These are phyloP conservation scores for Tupaia chinensis DNA, from an alignment of 2,113 vertebrate species.

Conservation along the genomic window DNA sequence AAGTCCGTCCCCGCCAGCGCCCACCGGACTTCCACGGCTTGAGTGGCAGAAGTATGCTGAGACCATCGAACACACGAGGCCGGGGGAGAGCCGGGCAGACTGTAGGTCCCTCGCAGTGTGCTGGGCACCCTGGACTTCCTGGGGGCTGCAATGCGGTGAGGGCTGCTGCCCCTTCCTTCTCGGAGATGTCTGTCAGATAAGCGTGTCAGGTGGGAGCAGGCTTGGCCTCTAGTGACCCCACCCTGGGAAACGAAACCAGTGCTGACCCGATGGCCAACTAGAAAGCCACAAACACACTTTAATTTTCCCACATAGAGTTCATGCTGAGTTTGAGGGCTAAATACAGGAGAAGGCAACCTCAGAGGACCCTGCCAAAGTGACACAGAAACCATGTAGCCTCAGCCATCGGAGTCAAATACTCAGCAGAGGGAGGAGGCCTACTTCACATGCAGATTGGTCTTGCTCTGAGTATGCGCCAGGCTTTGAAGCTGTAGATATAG, in stretches of 20 bases:
- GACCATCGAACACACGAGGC: too few relatives aligned
- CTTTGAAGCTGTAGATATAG: too few relatives aligned
- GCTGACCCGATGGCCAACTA: too few relatives aligned
- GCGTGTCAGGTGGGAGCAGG: neutral
- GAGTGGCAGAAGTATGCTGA: accelerated
- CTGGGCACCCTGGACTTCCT: too few relatives aligned
- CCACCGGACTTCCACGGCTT: neutral
- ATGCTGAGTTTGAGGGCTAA: too few relatives aligned
- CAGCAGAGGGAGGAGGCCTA: neutral
- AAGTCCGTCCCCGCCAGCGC: neutral
- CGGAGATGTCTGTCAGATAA: neutral
- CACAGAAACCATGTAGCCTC: neutral
- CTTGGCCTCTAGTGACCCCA: neutral
- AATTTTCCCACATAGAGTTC: too few relatives aligned
- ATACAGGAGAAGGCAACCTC: too few relatives aligned
- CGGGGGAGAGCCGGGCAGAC: too few relatives aligned
- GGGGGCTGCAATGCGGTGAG: too few relatives aligned
- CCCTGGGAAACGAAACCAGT: too few relatives aligned
- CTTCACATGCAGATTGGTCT: neutral
- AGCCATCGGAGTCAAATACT: neutral
- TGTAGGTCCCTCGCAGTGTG: too few relatives aligned
- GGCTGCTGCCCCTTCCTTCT: neutral
- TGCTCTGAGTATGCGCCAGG: neutral
- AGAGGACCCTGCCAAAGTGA: neutral
- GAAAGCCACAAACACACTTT: neutral